Base-by-base conservation (phyloP, 2,888 invertebrate genomes). In the Neoascia interrupta region DNA sequence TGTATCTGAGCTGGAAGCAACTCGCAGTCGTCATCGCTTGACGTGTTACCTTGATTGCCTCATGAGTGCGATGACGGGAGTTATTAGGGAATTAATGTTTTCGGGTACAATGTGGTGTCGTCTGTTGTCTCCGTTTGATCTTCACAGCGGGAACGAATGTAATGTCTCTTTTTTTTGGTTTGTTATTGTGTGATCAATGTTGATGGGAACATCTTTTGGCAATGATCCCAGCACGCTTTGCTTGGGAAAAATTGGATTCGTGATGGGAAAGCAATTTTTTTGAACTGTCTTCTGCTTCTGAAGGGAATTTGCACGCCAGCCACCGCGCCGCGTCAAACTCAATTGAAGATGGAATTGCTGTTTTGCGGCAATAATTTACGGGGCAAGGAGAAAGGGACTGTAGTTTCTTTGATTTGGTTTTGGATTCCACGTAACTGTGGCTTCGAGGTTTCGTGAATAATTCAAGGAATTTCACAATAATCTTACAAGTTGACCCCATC, bases 181-280 rank as follows among this genome's bases (percentile, higher is more conserved):
- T 41, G 23, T 31, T 19, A 26, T 43, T 43, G 60, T 28, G n/a
- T n/a, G 39, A 51, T 61, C 15, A 61, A 16, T 31, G 31, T 66
- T 66, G 60, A 66, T 79, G 72, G 66, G 53, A 76, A 70, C 63
- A 39, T 73, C 76, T 73, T 69, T 69, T 49, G 63, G 63, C 43
- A 37, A 63, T 75, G 34, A 43, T 63, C 49, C 36, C 49, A 69
- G 69, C 75, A 75, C 69, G 51, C 75, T 69, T n/a, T 69, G 36
- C 63, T 8, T 21, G 19, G 28, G 23, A 45, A 18, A 31, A 49
- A 79, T 79, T 68, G 61, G 36, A 56, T 56, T 79, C 79, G 79
- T 79, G 73, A 79, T 73, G 79, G 51, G 73, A 79, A 79, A 64
- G 61, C 28, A 26, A 26, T 58, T 60, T 61, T 61, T 49, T n/a